Base-by-base conservation (phyloP, 2,797 vertebrate genomes). In the Pipistrellus kuhlii region DNA sequence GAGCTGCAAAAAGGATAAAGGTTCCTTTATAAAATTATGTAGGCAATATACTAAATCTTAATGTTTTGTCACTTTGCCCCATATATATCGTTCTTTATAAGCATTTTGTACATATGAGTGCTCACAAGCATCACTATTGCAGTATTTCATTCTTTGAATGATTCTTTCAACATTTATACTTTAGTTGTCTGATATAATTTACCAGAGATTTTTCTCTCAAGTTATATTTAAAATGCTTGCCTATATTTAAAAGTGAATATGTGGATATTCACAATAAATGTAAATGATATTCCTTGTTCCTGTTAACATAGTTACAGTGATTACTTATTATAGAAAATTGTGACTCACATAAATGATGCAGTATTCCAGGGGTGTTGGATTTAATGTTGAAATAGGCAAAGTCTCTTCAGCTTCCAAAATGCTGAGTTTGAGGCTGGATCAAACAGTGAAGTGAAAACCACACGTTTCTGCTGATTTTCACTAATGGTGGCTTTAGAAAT, bases 141-240 rank as follows among this genome's bases (percentile, higher is more conserved):
- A 51, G 21, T 38, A 83, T 92, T 85, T 75, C 38, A 93, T 57
- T 78, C 25, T 78, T 90, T 85, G 3, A 76, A 14, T 72, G 46
- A 80, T 76, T 62, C 32, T 72, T 71, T 78, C 53, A 93, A 14
- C 32, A 85, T 76, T 20, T 88, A 62, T 62, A 73, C 51, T 92
- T 93, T n/a, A 44, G 5, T 27, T 66, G 46, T 86, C 30, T 66
- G 23, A 41, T 41, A 30, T 0, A 88, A 82, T 82, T 82, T 85
- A 51, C 64, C 23, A 89, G 21, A 88, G 17, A 78, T 86, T 85
- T 88, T 84, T 66, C 55, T 78, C 90, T 88, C 17, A 77, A 94
- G 17, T 55, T 85, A 14, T 25, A 69, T 38, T 18, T 64, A 57
- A 90, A 93, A 94, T 77, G 5, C 18, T 78, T 94, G 8, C 14